A percentile compares a stretch with the other conserved stretches of the same genome.
phyloP scores from a whole-genome alignment of 2,888 invertebrate genomes.

The Lathronympha strigana region DNA sequence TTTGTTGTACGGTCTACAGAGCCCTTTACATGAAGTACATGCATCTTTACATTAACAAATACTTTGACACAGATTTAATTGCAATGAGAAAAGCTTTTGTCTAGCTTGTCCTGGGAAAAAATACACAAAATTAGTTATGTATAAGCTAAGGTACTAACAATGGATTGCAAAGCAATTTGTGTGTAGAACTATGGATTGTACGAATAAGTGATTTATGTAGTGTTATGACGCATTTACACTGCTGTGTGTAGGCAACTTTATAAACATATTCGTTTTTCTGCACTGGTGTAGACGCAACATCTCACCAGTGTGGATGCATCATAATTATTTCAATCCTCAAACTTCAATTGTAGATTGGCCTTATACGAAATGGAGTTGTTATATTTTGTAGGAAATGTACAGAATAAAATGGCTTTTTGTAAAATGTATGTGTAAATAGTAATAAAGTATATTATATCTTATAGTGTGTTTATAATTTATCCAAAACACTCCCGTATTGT shows the following conservation, averaged over 20 bases:
- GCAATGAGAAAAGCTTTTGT: too few species aligned
- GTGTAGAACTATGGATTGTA: constrained; percentile 12
- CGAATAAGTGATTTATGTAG: not conserved
- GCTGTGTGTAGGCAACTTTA: not conserved
- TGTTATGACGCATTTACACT: not conserved
- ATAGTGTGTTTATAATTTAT: constrained; percentile 44
- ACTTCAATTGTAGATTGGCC: constrained; percentile 59
- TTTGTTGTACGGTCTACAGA: too few species aligned
- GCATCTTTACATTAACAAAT: too few species aligned
- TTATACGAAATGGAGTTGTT: constrained; percentile 67
- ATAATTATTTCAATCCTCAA: constrained; percentile 23
- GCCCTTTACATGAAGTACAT: too few species aligned
- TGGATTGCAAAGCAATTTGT: constrained; percentile 44
- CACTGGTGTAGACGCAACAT: constrained; percentile 1
- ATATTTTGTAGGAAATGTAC: constrained; percentile 58
- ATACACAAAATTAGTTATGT: not conserved
- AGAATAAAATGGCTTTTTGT: constrained; percentile 63
- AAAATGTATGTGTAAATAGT: constrained; percentile 70
- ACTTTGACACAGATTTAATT: too few species aligned
- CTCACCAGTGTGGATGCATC: constrained; percentile 4
- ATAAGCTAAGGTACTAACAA: constrained; percentile 25
- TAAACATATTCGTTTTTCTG: not conserved
- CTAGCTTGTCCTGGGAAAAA: not conserved
- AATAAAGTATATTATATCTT: constrained; percentile 59
- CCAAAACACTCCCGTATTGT: not conserved